Evolutionary conservation across 2,113 vertebrate species (phyloP).

Genomic region (Aleadryas rufinucha): DNA sequence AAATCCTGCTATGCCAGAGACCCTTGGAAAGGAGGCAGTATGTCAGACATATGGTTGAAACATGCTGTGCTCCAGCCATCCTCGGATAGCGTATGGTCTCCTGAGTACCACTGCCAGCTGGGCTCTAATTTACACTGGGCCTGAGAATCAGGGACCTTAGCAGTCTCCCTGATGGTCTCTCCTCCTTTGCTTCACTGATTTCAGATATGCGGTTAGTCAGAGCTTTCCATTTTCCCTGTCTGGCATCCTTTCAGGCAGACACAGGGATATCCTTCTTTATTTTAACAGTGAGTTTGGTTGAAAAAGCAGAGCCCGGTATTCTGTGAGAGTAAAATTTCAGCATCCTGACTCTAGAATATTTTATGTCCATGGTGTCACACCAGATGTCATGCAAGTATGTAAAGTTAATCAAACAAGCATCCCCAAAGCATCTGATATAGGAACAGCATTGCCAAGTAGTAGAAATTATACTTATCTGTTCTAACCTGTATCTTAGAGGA

Average conservation of each 20-base stretch:
- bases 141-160: constrained; percentile 31
- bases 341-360: neutral
- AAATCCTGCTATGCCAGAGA: constrained; percentile 5
- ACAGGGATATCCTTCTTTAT: neutral
- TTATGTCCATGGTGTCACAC: neutral
- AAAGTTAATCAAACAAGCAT: neutral
- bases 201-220: neutral
- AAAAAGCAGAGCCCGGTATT: neutral
- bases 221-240: neutral
- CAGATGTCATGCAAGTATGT: neutral
- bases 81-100: constrained; percentile 61
- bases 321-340: neutral
- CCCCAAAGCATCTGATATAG: neutral
- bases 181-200: constrained; percentile 52
- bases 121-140: constrained; percentile 49
- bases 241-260: constrained; percentile 18
- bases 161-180: constrained; percentile 28
- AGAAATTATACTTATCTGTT: neutral
- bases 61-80: constrained; percentile 62
- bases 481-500: neutral
- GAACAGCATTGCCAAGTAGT: neutral
- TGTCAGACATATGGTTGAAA: constrained; percentile 58
- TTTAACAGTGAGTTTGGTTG: neutral
- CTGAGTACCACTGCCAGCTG: constrained; percentile 49
- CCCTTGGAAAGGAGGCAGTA: constrained; percentile 55